Evolutionary conservation across 2,797 vertebrate genomes (phyloP).

Genomic region (Echiichthys vipera): DNA sequence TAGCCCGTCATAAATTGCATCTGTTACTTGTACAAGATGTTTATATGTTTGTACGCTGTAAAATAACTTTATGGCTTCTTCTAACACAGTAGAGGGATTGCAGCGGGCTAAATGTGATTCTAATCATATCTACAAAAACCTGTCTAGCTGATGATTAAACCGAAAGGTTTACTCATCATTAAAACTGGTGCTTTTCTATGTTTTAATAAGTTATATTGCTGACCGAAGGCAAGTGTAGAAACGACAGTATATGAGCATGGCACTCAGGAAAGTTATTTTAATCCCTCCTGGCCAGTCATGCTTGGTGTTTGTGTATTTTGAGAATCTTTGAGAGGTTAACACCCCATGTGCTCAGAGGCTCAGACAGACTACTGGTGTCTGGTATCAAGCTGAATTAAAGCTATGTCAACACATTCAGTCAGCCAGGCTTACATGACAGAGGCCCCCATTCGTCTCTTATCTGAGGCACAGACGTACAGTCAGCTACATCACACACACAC

Average conservation of each 20-base stretch:
- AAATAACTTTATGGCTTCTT: slow-evolving; percentile 67
- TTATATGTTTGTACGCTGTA: slow-evolving; percentile 69
- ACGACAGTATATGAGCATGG: slow-evolving; percentile 67
- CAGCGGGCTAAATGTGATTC: slow-evolving; percentile 19
- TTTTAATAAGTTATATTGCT: slow-evolving; percentile 66
- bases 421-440: slow-evolving; percentile 80
- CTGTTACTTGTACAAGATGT: slow-evolving; percentile 71
- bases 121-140: slow-evolving; percentile 46
- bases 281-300: slow-evolving; percentile 74
- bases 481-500: slow-evolving; percentile 50
- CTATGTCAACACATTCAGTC: slow-evolving; percentile 87
- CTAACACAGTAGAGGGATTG: slow-evolving; percentile 26
- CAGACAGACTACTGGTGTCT: slow-evolving; percentile 84
- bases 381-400: slow-evolving; percentile 88
- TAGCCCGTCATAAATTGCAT: slow-evolving; percentile 75
- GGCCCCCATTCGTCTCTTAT: slow-evolving; percentile 74
- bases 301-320: slow-evolving; percentile 85
- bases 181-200: slow-evolving; percentile 48
- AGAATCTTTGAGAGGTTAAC: slow-evolving; percentile 86
- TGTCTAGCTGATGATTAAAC: slow-evolving; percentile 55
- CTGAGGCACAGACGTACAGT: slow-evolving; percentile 73
- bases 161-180: slow-evolving; percentile 52
- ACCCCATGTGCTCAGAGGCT: slow-evolving; percentile 79
- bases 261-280: slow-evolving; percentile 83
- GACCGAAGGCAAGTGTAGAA: slow-evolving; percentile 71